Evolutionary conservation across 2,888 invertebrate species (phyloP), one percentile per base, ranked within the genome.

Genomic region (Anthrax anthrax): DNA sequence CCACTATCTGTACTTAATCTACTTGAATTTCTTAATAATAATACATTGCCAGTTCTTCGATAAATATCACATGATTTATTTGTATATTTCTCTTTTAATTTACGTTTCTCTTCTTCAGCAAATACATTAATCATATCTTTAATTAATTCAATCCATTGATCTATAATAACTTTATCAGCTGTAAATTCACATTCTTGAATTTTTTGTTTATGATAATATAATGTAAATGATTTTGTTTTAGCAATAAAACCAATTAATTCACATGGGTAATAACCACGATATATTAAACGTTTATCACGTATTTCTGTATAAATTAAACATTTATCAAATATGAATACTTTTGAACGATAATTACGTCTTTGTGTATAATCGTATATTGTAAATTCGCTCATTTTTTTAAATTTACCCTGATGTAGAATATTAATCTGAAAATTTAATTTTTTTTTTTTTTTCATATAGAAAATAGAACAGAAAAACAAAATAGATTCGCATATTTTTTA

Each of bases 271-370:
- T 64, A 63, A 0, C 68, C 68, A 34, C 64, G 67, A 46, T 62
- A 68, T 46, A 64, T 42, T 50, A 68, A 48, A 18, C 58, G 55
- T 47, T 64, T 63, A 37, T 65, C 65, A 13, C 49, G 62, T 63
- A 64, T 63, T 56, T 68, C 68, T 16, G 68, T 64, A 42, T 65
- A 67, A 18, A 67, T 62, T 17, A 68, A 58, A 47, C 64, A 65
- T 51, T 66, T 66, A 48, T 68, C 68, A 46, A 68, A 68, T 32
- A 67, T 62, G 47, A 68, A 68, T 1, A 64, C 62, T 46, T 67
- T 66, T 37, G 60, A 60, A 14, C 61, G 59, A 51, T 65, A 68
- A 42, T 51, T 58, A 3, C 65, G 61, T 43, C 62, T 62, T 1
- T 58, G 51, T 17, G 57, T 62, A 39, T 60, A 57, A 54, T 68